phyloP scores from a whole-genome alignment of 2,797 vertebrate species.

The Lophotriccus pileatus region DNA sequence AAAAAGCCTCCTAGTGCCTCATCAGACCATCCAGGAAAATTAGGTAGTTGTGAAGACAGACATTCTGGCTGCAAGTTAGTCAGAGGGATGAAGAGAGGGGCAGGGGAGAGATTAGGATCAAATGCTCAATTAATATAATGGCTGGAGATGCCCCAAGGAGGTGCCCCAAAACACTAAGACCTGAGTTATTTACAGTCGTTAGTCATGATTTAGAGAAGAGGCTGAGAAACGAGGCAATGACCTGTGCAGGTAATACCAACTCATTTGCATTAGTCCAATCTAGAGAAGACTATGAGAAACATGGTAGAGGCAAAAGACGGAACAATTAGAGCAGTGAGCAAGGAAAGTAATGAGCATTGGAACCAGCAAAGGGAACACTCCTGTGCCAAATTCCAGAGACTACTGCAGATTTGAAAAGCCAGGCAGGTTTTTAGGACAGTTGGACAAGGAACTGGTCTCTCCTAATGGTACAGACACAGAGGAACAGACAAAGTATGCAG shows the following conservation, averaged over 20 bases:
- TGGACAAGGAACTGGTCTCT: not conserved
- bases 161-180: conserved; percentile 5
- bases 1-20: not conserved
- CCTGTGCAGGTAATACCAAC: not conserved
- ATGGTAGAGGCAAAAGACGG: not conserved
- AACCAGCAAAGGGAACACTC: not conserved
- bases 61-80: not conserved
- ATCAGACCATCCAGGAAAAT: not conserved
- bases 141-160: conserved; percentile 17
- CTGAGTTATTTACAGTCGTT: conserved; percentile 24
- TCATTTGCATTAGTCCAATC: not conserved
- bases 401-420: not conserved
- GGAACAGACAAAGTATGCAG: not conserved
- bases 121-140: conserved; percentile 50
- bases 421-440: not conserved
- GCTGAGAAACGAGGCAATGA: not conserved
- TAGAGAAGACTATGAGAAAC: not conserved
- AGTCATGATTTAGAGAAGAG: conserved; percentile 2
- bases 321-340: not conserved
- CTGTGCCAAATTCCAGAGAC: not conserved
- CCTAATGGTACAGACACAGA: not conserved
- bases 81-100: not conserved
- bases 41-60: not conserved
- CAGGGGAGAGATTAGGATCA: conserved; percentile 11
- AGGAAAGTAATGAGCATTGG: not conserved